Conservation (phyloP, 53 echinoderm and acorn worm genomes). For the Hippasteria phrygiana region DNA sequence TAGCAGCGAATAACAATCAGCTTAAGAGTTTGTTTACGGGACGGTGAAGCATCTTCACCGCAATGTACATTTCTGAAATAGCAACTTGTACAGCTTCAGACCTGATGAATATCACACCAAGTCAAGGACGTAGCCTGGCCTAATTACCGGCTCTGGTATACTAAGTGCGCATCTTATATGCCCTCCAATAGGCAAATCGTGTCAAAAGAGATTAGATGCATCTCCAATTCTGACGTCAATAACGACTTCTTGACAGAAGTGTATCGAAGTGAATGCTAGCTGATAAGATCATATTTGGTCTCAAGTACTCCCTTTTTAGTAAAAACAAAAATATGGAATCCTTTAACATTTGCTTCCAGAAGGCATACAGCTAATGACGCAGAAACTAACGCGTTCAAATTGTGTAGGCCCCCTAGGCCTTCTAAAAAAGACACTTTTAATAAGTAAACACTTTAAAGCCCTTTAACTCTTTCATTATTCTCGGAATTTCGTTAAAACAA, state of each 20-base stretch:
- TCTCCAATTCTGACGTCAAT: neutral
- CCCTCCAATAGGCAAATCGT: neutral
- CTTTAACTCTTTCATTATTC: no score
- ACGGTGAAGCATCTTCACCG: neutral
- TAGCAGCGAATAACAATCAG: neutral
- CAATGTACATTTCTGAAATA: neutral
- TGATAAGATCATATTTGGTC: no score
- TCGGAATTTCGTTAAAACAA: no score
- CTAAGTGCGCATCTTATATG: neutral
- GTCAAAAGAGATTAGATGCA: neutral
- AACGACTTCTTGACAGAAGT: neutral
- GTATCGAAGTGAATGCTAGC: no score
- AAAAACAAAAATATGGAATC: no score
- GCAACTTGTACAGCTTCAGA: neutral
- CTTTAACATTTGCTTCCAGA: no score
- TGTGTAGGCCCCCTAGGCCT: no score
- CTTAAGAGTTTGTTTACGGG: neutral
- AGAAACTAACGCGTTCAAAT: no score
- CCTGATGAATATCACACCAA: neutral
- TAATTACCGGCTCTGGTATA: neutral
- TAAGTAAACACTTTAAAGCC: no score
- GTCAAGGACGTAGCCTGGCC: neutral
- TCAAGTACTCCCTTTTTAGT: no score
- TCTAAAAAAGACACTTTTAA: no score
- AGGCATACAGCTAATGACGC: no score